Evolutionary conservation across 2,113 vertebrate species (phyloP).

Genomic region (Chlorodrepanis virens): DNA sequence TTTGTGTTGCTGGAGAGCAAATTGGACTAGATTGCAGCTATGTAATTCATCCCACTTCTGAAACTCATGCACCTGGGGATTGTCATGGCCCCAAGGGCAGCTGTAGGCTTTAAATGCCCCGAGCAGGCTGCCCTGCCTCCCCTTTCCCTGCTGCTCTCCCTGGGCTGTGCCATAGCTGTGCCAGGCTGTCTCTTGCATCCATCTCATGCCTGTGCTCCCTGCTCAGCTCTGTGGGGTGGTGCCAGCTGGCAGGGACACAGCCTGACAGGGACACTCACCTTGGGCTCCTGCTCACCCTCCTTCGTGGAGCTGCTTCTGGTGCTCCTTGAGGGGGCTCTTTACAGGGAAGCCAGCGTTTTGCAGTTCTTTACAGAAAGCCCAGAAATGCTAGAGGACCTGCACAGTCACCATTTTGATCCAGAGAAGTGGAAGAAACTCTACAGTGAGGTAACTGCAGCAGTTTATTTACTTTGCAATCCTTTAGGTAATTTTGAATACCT

Average conservation of each 20-base stretch:
- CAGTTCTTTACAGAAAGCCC: neutral
- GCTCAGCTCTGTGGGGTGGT: neutral
- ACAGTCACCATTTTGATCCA: too few species aligned
- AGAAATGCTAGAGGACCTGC: neutral
- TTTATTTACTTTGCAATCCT: neutral
- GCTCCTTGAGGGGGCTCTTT: neutral
- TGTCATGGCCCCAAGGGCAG: neutral
- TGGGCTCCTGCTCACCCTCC: neutral
- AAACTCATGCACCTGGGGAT: neutral
- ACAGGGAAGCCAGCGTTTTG: neutral
- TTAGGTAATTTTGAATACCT: neutral
- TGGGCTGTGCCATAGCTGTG: neutral
- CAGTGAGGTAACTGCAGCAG: neutral
- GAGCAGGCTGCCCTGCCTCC: accelerated
- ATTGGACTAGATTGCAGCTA: neutral
- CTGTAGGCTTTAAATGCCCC: neutral
- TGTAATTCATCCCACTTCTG: neutral
- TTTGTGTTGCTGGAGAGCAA: neutral
- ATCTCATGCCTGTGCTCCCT: accelerated
- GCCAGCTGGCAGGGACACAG: neutral
- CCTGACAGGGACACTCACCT: neutral
- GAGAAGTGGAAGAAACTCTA: neutral
- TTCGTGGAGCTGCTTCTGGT: neutral
- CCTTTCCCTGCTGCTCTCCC: accelerated
- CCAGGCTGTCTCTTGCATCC: neutral